A percentile compares a stretch with the other conserved stretches of the same genome.
Evolutionary conservation across 2,797 vertebrate species (phyloP).

Genomic region (Hippopotamyrus pictus): DNA sequence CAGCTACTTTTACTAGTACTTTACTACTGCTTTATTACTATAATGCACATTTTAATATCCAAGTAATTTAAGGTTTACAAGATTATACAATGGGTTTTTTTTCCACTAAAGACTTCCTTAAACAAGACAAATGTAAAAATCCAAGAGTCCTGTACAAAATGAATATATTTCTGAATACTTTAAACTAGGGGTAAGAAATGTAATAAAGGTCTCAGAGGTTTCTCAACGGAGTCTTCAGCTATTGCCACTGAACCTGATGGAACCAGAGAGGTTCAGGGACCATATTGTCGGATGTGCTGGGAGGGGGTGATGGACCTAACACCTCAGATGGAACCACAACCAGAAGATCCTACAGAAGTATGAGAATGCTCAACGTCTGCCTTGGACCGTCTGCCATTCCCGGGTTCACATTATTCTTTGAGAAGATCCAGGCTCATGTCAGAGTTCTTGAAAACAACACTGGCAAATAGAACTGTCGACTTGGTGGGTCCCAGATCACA

Average conservation of each 20-base stretch:
- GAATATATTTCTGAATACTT: background rate
- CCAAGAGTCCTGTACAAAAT: background rate
- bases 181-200: background rate
- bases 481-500: background rate
- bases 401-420: background rate
- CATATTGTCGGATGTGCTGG: background rate
- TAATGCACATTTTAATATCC: background rate
- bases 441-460: background rate
- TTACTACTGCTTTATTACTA: background rate
- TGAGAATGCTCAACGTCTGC: background rate
- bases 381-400: background rate
- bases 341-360: background rate
- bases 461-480: background rate
- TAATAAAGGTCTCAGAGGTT: background rate
- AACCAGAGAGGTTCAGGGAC: background rate
- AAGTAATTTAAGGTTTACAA: background rate
- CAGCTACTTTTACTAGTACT: background rate
- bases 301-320: background rate
- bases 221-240: background rate
- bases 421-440: background rate
- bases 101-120: background rate
- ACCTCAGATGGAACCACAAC: background rate
- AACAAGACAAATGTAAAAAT: background rate
- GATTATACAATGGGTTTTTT: background rate
- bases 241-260: background rate